Percentiles rank a stretch among this genome's conserved stretches.
Conservation (phyloP, 1,140 invertebrate genomes). For the Diachasmimorpha longicaudata region DNA sequence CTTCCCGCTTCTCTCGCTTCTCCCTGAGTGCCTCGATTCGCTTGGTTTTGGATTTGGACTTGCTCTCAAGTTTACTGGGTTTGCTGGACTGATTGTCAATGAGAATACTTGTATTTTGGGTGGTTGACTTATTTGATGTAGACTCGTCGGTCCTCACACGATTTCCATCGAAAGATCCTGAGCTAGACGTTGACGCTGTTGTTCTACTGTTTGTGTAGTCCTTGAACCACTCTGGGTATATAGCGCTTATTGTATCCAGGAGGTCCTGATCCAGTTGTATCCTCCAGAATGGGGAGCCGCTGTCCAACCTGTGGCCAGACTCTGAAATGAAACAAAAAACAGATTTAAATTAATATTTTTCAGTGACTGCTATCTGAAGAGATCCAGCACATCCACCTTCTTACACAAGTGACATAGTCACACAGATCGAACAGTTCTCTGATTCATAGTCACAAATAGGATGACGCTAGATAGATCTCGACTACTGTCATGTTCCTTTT, state of each 20-base stretch:
- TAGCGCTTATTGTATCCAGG: conserved; percentile 85
- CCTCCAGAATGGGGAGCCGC: conserved; percentile 84
- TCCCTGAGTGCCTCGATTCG: conserved; percentile 48
- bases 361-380: conserved; percentile 10
- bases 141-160: conserved; percentile 43
- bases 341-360: conserved; percentile 28
- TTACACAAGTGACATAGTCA: too few relatives aligned
- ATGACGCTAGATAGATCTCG: too few relatives aligned
- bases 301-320: conserved; percentile 79
- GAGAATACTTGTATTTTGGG: conserved; percentile 39
- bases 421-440: too few relatives aligned
- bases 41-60: conserved; percentile 51
- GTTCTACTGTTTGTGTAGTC: conserved; percentile 56
- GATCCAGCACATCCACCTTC: too few relatives aligned
- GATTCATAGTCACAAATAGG: too few relatives aligned
- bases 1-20: conserved; percentile 49
- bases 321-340: conserved; percentile 64
- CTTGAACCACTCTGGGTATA: conserved; percentile 92
- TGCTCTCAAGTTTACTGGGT: conserved; percentile 41
- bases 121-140: conserved; percentile 33
- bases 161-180: conserved; percentile 26
- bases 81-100: conserved; percentile 44
- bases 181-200: conserved; percentile 48
- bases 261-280: conserved; percentile 89
- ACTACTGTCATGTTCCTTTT: too few relatives aligned